Percentiles rank a stretch among this genome's conserved stretches.
Conservation (phyloP, 2,888 invertebrate species). For the Lasiommata megera region DNA sequence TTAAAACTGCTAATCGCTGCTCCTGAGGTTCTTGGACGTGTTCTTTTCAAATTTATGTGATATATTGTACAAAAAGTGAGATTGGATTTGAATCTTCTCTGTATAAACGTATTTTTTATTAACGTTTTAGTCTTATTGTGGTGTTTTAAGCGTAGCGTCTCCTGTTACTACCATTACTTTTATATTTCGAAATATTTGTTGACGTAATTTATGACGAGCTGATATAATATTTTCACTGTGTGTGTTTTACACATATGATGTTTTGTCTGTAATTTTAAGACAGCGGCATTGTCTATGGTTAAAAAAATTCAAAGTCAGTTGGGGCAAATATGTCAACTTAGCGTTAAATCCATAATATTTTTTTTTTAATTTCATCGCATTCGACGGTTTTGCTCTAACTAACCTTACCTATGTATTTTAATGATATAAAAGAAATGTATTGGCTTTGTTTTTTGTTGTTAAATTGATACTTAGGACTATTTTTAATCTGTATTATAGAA, state of each 20-base stretch:
- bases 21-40: slow-evolving; percentile 49
- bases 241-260: background rate
- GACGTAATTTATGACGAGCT: background rate
- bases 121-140: slow-evolving; percentile 58
- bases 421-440: background rate
- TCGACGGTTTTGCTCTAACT: no score
- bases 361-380: no score
- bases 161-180: slow-evolving; percentile 7
- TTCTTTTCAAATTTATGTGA: slow-evolving; percentile 70
- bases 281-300: background rate
- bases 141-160: slow-evolving; percentile 39
- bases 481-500: background rate
- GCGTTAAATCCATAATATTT: no score
- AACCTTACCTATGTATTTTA: no score
- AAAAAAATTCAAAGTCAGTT: background rate
- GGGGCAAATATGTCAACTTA: no score
- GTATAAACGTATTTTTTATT: slow-evolving; percentile 58
- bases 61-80: slow-evolving; percentile 73
- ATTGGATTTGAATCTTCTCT: slow-evolving; percentile 67
- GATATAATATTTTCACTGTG: background rate
- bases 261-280: background rate
- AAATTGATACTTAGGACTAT: background rate
- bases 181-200: background rate
- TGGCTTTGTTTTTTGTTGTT: background rate
- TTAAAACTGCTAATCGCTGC: slow-evolving; percentile 29